phyloP scores from a whole-genome alignment of 1,140 invertebrate genomes.

The Anastatus disparis region DNA sequence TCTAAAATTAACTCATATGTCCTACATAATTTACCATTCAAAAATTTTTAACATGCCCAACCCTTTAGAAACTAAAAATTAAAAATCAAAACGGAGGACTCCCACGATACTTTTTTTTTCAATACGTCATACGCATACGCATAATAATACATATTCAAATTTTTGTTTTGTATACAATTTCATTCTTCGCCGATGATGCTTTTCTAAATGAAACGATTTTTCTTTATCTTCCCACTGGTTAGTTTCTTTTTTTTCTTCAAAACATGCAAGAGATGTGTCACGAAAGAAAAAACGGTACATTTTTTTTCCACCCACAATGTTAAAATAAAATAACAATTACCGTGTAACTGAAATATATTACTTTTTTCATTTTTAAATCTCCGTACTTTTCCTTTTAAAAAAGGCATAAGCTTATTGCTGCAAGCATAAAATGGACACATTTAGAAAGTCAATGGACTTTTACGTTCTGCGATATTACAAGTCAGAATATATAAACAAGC shows the following conservation, averaged over 20 bases:
- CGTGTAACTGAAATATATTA: no score
- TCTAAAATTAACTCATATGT: no score
- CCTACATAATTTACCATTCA: no score
- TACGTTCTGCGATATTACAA: background rate
- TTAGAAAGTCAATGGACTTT: constrained; percentile 31
- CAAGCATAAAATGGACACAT: constrained; percentile 4
- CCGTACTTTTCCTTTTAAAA: background rate
- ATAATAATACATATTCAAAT: constrained; percentile 23
- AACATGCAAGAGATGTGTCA: background rate
- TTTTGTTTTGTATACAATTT: background rate
- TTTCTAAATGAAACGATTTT: background rate
- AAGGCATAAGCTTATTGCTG: constrained; percentile 9
- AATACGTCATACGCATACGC: background rate
- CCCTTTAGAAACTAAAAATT: no score
- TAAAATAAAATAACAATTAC: constrained; percentile 5
- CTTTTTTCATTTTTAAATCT: background rate
- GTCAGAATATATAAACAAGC: background rate
- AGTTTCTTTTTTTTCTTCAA: background rate
- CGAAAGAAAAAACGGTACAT: background rate
- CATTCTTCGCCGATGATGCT: constrained; percentile 1
- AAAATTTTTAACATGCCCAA: no score
- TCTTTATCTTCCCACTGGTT: background rate
- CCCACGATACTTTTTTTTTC: background rate
- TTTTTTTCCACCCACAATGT: constrained; percentile 16
- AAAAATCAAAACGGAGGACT: no score